Evolutionary conservation across 1,140 invertebrate species (phyloP), one percentile per base, ranked within the genome.

Genomic region (Pantala flavescens): DNA sequence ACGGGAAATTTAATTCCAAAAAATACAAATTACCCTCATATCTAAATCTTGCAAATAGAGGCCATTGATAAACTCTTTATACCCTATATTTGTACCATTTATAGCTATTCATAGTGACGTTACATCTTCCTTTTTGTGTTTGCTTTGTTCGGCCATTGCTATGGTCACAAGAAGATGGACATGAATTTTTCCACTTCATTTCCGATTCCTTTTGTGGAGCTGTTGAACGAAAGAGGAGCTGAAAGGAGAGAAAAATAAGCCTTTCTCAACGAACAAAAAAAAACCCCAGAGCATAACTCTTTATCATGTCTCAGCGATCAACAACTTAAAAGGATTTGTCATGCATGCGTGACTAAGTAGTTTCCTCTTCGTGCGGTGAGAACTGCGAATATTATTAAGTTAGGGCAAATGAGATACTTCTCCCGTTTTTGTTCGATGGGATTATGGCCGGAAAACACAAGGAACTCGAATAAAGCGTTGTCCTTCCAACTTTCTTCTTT

Each of bases 281-380:
- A 49, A 49, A 49, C 10, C 16, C 16, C n/a, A 16, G 49, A 63
- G n/a, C 49, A 63, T 63, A 63, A 63, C 49, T 63, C 49, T 63
- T 63, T 63, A 63, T 19, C 49, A 63, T 63, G 49, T 63, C n/a
- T 21, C 49, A 16, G 49, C 49, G 49, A 63, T 63, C 49, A 21
- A 16, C 49, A 63, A 63, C 49, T 63, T 36, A 63, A 63, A 63
- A 63, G 49, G 49, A 63, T 63, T 63, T 63, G 49, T 63, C 49
- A 21, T 21, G 49, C n/a, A 21, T 63, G 49, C 49, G 49, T 63
- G 49, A 63, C 49, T 63, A 63, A 63, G 49, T 19, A 63, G 49
- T 63, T 63, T 63, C 28, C n/a, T 63, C 49, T 63, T 21, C 49
- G 49, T 19, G 14, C 49, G 49, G 14, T 63, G 49, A 1, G 49